Percentiles rank a stretch among this genome's conserved stretches.
phyloP scores from a whole-genome alignment of 2,888 invertebrate genomes.

The Heliconius erato region DNA sequence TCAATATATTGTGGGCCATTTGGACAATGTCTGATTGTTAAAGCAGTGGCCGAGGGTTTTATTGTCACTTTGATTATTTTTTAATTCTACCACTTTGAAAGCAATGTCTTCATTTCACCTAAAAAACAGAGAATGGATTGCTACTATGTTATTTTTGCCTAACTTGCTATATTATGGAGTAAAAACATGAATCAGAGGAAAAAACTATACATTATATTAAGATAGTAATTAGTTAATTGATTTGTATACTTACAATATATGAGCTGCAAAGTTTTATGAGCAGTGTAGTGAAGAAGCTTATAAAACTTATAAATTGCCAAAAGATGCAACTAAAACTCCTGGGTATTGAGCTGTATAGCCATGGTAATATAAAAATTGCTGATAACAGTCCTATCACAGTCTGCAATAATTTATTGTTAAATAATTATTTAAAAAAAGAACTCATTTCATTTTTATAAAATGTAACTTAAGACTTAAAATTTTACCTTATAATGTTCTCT shows the following conservation, averaged over 20 bases:
- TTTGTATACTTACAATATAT: slow-evolving; percentile 77
- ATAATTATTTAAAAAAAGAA: neutral
- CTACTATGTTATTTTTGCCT: too few species aligned
- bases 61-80: too few species aligned
- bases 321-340: slow-evolving; percentile 86
- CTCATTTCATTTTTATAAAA: neutral
- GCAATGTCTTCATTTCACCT: too few species aligned
- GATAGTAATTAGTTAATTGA: neutral
- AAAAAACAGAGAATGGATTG: too few species aligned
- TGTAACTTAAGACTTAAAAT: neutral
- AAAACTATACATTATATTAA: neutral
- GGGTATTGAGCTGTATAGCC: slow-evolving; percentile 91
- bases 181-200: neutral
- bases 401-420: slow-evolving; percentile 58
- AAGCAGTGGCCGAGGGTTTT: too few species aligned
- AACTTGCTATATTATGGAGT: neutral
- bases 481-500: slow-evolving; percentile 86
- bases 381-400: slow-evolving; percentile 75
- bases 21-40: too few species aligned
- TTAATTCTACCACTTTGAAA: too few species aligned
- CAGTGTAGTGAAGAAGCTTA: slow-evolving; percentile 79
- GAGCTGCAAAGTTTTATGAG: slow-evolving; percentile 84
- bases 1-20: too few species aligned
- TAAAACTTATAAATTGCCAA: slow-evolving; percentile 83
- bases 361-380: slow-evolving; percentile 82